Evolutionary conservation across 37 sponge, comb jelly and placozoan genomes (phyloP).

Genomic region (Agelas oroides): DNA sequence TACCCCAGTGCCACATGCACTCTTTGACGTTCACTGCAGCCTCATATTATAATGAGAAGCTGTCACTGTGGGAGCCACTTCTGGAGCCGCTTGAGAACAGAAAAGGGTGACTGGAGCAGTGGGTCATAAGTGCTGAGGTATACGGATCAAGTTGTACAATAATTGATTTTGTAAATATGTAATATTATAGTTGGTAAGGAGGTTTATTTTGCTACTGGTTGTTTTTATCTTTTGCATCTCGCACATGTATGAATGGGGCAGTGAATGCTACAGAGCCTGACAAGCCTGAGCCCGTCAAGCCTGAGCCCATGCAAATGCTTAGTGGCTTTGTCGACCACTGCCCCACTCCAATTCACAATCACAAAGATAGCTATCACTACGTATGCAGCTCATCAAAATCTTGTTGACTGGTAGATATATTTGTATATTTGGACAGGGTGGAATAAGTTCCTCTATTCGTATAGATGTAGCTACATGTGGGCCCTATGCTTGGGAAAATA

Average conservation of each 20-base stretch:
- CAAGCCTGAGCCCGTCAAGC: slow-evolving; percentile 23
- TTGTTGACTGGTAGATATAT: too few relatives aligned
- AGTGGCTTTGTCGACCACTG: slow-evolving; percentile 28
- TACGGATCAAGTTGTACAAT: too few relatives aligned
- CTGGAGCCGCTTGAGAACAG: slow-evolving; percentile 70
- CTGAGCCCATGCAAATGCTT: too few relatives aligned
- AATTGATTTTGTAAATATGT: too few relatives aligned
- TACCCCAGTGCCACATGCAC: too few relatives aligned
- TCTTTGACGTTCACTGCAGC: too few relatives aligned
- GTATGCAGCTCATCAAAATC: slow-evolving; percentile 63
- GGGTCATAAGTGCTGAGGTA: slow-evolving; percentile 61
- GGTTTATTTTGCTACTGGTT: too few relatives aligned
- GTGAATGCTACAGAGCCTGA: slow-evolving; percentile 9
- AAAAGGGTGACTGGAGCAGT: slow-evolving; percentile 50
- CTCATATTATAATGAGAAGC: slow-evolving; percentile 76
- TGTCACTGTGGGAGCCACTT: slow-evolving; percentile 89
- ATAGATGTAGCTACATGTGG: too few relatives aligned
- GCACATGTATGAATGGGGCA: slow-evolving; percentile 4
- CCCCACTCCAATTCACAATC: slow-evolving; percentile 74
- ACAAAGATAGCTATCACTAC: slow-evolving; percentile 65
- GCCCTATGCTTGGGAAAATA: too few relatives aligned
- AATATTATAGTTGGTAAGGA: too few relatives aligned
- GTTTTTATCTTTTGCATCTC: not conserved
- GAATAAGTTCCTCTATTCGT: too few relatives aligned
- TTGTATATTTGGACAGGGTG: too few relatives aligned